These are phyloP conservation scores for Paramisgurnus dabryanus DNA, from an alignment of 2,113 vertebrate species.

Conservation along the genomic window DNA sequence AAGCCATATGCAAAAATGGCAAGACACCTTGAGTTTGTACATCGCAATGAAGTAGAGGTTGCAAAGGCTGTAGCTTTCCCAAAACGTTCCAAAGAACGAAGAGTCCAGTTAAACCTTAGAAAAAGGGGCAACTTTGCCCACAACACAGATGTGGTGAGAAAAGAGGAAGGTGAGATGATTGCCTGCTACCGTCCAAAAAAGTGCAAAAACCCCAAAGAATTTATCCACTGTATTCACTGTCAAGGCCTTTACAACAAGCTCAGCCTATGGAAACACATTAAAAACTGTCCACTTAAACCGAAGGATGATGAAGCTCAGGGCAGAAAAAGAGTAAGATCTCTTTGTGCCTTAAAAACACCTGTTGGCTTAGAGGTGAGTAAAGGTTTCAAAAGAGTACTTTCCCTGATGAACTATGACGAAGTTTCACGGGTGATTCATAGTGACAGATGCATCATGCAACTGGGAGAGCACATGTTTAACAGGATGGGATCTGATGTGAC, in stretches of 20 bases:
- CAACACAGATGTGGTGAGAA: not conserved
- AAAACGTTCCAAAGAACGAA: conserved; percentile 15
- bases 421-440: not conserved
- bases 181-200: conserved; percentile 9
- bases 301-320: too few species aligned
- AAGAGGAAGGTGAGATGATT: not conserved
- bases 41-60: conserved; percentile 8
- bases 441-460: conserved; percentile 31
- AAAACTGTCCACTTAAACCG: too few species aligned
- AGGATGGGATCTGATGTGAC: conserved; percentile 6
- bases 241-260: conserved; percentile 1
- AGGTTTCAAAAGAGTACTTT: conserved; percentile 12
- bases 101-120: not conserved
- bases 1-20: conserved; percentile 34
- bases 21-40: conserved; percentile 14
- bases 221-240: conserved; percentile 26
- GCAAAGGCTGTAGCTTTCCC: conserved; percentile 6
- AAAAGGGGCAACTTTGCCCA: conserved; percentile 33
- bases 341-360: not conserved
- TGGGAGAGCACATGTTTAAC: conserved; percentile 34
- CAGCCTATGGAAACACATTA: too few species aligned
- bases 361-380: conserved; percentile 17
- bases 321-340: too few species aligned
- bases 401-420: conserved; percentile 19
- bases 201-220: not conserved